A percentile compares a stretch with the other conserved stretches of the same genome.
Evolutionary conservation across 2,113 vertebrate species (phyloP).

Genomic region (Paradoxurus hermaphroditus): DNA sequence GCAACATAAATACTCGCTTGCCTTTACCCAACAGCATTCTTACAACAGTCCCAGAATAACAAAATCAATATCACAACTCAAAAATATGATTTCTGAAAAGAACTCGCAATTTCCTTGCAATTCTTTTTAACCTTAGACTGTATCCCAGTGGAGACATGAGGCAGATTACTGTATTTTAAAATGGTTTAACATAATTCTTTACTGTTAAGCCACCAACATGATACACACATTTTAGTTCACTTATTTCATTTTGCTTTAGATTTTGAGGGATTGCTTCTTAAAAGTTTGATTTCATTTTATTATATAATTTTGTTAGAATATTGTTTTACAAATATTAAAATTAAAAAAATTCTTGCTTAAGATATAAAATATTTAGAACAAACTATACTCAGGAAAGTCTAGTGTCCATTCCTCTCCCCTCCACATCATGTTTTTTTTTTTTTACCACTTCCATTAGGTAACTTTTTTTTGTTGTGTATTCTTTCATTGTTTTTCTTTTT

Average conservation of each 20-base stretch:
- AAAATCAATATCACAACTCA: neutral
- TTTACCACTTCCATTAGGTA: neutral
- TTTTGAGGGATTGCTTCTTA: constrained; percentile 5
- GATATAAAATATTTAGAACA: neutral
- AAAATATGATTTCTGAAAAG: neutral
- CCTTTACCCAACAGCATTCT: neutral
- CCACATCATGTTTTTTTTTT: neutral
- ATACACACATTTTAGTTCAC: neutral
- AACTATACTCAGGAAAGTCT: neutral
- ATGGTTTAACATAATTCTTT: neutral
- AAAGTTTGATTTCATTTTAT: neutral
- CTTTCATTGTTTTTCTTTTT: neutral
- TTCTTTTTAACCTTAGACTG: constrained; percentile 8
- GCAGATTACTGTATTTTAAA: neutral
- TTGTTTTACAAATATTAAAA: neutral
- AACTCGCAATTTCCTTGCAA: neutral
- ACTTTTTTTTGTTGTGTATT: neutral
- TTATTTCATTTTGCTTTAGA: neutral
- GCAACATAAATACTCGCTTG: neutral
- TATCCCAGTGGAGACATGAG: neutral
- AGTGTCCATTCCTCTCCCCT: neutral
- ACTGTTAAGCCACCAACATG: neutral
- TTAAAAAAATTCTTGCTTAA: neutral
- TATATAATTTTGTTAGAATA: neutral
- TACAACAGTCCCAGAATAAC: neutral